Base-by-base conservation (phyloP, 2,797 vertebrate genomes). In the Cephalopachus bancanus region DNA sequence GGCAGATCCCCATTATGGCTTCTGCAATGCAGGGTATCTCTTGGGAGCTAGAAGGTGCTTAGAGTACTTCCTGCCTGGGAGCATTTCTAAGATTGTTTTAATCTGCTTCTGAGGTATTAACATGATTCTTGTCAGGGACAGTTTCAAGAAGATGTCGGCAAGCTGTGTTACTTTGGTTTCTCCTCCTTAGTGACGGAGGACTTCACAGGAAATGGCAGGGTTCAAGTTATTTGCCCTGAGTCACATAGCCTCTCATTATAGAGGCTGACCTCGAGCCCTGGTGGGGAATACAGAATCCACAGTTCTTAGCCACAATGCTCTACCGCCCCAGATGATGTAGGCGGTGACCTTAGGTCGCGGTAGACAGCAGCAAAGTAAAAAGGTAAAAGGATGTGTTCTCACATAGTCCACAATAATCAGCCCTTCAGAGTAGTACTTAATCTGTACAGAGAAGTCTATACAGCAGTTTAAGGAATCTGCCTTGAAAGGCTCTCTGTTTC, bases 81-180 rank as follows among this genome's bases (percentile, higher is more conserved):
- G 19, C 11, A 19, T 5, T 53, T 28, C 17, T 2, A 51, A 51
- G 44, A 33, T 2, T 1, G 1, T 1, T 0, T 12, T 28, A 26
- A 19, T 59, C 67, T 1, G 33, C 44, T 44, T 44, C 6, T 59
- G 24, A 9, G 28, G 15, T 10, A 10, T 10, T 28, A 15, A 72
- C 19, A 9, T 4, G 24, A 24, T 10, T 11, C 67, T 19, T 1
- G 51, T 55, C 2, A n/a, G 53, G 51, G 20, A 15, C 30, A 67
- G 28, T 49, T 83, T 20, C 22, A 49, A 51, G 72, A 30, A 83
- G 28, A 83, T 19, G 5, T 24, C 24, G 51, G 28, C 44, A 15
- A 9, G 44, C 72, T 44, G 20, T 22, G 16, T 11, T 51, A 30
- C 49, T 16, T 10, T 69, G n/a, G 33, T 71, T 71, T 71, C 15